Evolutionary conservation across 2,888 invertebrate species (phyloP), one percentile per base, ranked within the genome.

Genomic region (Lathronympha strigana): DNA sequence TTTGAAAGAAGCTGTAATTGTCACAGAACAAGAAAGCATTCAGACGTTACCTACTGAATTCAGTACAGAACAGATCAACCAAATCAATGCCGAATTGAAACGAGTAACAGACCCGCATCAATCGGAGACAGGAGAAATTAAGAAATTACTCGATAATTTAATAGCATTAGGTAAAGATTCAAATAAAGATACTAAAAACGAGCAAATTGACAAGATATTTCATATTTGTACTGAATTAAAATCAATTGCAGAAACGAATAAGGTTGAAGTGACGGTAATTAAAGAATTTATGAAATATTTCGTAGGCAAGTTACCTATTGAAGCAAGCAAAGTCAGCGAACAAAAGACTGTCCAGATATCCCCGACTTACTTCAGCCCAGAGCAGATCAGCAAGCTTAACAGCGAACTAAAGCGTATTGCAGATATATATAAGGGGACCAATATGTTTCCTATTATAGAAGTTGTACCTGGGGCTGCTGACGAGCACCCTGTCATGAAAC

Each of bases 371-470:
- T 38, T 54, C 38, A 54, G 38, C 15, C n/a, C 54, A 4, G 23
- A 25, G 4, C 36, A 54, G 15, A 38, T 38, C 15, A 38, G 11
- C 15, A 38, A 25, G 23, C 38, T 54, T 0, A 54, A 54, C 4
- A 38, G 11, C 23, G 53, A 38, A 15, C 15, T 54, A 2, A 38
- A 54, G 11, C 23, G 15, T 4, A 23, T 54, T 23, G 38, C 54
- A 25, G 38, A 40, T 1, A 38, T 38, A 17, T 40, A 40, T 17
- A 23, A 25, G 9, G 38, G 15, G 9, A 54, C 54, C 15, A 11
- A 40, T 2, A 40, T 54, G 9, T 54, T 54, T n/a, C 53, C 36
- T 13, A n/a, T 38, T 15, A 54, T 38, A 23, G 38, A 54, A 23
- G 36, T 54, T 8, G 9, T 21, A 36, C 53, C 53, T 5, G 31